phyloP scores from a whole-genome alignment of 2,113 vertebrate genomes.

The Hemiprocne comata region DNA sequence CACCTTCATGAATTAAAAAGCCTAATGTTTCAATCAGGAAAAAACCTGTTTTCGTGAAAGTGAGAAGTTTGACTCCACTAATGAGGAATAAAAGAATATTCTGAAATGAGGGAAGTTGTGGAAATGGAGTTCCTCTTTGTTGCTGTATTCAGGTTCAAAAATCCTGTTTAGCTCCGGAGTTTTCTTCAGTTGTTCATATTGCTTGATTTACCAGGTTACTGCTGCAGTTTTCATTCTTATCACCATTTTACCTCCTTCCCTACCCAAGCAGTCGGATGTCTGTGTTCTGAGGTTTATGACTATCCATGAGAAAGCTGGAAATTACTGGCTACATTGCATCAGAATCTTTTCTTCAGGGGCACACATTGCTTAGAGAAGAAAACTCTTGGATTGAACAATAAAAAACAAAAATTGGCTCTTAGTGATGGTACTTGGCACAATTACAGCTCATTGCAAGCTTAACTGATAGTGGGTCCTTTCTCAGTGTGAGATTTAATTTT shows the following conservation, averaged over 20 bases:
- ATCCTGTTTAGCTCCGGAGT: not conserved
- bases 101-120: not conserved
- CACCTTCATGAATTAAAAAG: not conserved
- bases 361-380: not conserved
- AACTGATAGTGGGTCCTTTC: conserved; percentile 25
- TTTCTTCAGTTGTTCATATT: not conserved
- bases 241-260: not conserved
- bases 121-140: not conserved
- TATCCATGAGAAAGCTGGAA: not conserved
- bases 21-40: not conserved
- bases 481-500: conserved; percentile 50
- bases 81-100: not conserved
- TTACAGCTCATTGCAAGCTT: conserved; percentile 19
- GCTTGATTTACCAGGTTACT: not conserved
- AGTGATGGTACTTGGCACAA: not conserved
- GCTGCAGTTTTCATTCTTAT: not conserved
- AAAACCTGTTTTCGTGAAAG: not conserved
- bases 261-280: not conserved
- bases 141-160: not conserved
- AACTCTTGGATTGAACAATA: not conserved
- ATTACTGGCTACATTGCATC: not conserved
- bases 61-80: not conserved
- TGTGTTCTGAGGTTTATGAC: not conserved
- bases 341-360: not conserved
- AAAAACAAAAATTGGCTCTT: not conserved